These are phyloP conservation scores for Anguilla anguilla DNA, from an alignment of 2,797 vertebrate species.

Conservation along the genomic window DNA sequence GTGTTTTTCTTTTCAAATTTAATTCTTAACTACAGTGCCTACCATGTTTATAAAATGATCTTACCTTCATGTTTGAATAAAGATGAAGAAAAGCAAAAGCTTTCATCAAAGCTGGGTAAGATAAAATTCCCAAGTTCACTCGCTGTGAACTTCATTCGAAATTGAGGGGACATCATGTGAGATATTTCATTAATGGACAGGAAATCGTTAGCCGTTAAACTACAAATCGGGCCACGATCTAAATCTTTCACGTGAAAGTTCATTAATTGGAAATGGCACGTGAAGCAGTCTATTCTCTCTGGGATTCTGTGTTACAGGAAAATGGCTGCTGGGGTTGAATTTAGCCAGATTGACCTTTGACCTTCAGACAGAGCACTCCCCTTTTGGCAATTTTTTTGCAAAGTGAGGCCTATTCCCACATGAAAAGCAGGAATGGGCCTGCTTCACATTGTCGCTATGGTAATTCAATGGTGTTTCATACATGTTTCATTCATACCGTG, in stretches of 20 bases:
- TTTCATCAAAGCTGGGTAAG: background rate
- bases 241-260: constrained; percentile 29
- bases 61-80: background rate
- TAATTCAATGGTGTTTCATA: background rate
- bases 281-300: constrained; percentile 23
- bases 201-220: constrained; percentile 36
- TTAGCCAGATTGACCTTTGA: constrained; percentile 29
- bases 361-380: constrained; percentile 13
- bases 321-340: constrained; percentile 25
- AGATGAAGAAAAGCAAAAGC: background rate
- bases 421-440: background rate
- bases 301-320: constrained; percentile 8
- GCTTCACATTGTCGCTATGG: background rate
- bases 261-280: constrained; percentile 28
- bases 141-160: background rate
- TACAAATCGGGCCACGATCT: constrained; percentile 26
- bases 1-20: background rate
- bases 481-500: background rate
- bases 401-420: constrained; percentile 10
- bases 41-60: background rate
- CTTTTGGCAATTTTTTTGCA: background rate
- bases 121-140: background rate
- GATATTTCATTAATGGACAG: constrained; percentile 23
- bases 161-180: background rate
- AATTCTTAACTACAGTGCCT: background rate